A percentile compares a stretch with the other conserved stretches of the same genome.
phyloP scores from a whole-genome alignment of 2,888 invertebrate genomes.

The Parthenolecanium corni region DNA sequence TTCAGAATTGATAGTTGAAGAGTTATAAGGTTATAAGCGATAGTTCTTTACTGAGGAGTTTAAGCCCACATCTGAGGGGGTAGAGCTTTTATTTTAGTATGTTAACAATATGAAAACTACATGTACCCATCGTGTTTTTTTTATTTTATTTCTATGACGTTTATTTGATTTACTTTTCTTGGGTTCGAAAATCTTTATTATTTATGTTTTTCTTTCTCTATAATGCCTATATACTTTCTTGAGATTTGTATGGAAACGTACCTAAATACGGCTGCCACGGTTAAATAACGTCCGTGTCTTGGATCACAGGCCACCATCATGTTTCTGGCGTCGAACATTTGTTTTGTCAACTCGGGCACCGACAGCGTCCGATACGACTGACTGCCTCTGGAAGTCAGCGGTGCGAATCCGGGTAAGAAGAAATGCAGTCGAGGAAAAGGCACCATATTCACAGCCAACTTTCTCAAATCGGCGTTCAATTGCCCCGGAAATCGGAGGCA shows the following conservation, averaged over 20 bases:
- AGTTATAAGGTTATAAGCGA: too few species aligned
- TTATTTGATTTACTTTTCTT: too few species aligned
- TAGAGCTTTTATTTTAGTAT: too few species aligned
- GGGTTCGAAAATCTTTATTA: too few species aligned
- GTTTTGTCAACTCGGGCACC: constrained; percentile 45
- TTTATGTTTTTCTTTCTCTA: too few species aligned
- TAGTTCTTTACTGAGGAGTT: too few species aligned
- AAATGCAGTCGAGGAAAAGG: constrained; percentile 51
- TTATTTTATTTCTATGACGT: too few species aligned
- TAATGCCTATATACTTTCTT: too few species aligned
- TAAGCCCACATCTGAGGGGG: too few species aligned
- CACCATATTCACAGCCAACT: constrained; percentile 51
- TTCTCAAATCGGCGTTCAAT: constrained; percentile 49
- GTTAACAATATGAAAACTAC: too few species aligned
- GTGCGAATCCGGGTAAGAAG: constrained; percentile 51
- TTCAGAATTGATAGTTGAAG: too few species aligned
- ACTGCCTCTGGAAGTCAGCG: constrained; percentile 45
- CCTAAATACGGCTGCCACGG: constrained; percentile 32
- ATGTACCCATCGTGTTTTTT: too few species aligned
- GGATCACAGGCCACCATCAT: constrained; percentile 50
- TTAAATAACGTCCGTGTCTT: constrained; percentile 52
- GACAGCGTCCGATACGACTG: constrained; percentile 44
- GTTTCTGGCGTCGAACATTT: constrained; percentile 46
- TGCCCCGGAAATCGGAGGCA: constrained; percentile 49
- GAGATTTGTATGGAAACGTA: constrained; percentile 32